Percentiles rank a stretch among this genome's conserved stretches.
These are phyloP conservation scores for Pseudotriccus pelzelni DNA, from an alignment of 2,797 vertebrate genomes.

Conservation along the genomic window DNA sequence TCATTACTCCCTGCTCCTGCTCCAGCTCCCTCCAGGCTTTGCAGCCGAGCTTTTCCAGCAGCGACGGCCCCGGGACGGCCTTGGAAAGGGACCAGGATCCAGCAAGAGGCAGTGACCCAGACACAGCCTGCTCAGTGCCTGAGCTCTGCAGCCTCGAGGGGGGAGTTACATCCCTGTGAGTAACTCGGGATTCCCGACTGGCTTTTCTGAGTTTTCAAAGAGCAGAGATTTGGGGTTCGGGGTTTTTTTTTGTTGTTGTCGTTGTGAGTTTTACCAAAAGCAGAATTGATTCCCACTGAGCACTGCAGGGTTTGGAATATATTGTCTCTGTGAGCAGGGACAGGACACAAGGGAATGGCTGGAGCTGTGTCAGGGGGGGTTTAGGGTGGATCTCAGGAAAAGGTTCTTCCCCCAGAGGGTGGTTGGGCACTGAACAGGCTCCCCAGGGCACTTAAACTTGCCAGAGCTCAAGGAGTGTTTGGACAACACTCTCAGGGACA, in stretches of 20 bases:
- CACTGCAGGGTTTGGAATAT: accelerated
- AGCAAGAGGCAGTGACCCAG: neutral
- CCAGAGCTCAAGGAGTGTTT: neutral
- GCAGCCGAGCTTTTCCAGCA: neutral
- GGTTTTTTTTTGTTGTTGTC: no score
- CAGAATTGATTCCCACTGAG: neutral
- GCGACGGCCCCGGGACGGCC: conserved; percentile 5
- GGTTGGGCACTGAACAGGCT: neutral
- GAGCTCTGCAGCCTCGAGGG: neutral
- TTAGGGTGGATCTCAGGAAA: neutral
- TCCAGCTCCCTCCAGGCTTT: neutral
- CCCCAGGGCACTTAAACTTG: neutral
- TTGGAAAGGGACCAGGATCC: neutral
- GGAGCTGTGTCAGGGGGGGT: neutral
- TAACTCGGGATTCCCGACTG: neutral
- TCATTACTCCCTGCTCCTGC: neutral
- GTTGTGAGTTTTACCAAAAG: neutral
- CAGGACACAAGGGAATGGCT: neutral
- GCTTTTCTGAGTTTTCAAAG: neutral
- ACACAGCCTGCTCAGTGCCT: accelerated
- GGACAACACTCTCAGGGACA: neutral
- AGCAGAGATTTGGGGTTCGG: accelerated
- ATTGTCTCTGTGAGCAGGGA: neutral
- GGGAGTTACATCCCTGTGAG: accelerated
- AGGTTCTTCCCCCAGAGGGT: neutral